A percentile compares a stretch with the other conserved stretches of the same genome.
Conservation (phyloP, 2,113 vertebrate genomes). For the Rhinopomastus cyanomelas region DNA sequence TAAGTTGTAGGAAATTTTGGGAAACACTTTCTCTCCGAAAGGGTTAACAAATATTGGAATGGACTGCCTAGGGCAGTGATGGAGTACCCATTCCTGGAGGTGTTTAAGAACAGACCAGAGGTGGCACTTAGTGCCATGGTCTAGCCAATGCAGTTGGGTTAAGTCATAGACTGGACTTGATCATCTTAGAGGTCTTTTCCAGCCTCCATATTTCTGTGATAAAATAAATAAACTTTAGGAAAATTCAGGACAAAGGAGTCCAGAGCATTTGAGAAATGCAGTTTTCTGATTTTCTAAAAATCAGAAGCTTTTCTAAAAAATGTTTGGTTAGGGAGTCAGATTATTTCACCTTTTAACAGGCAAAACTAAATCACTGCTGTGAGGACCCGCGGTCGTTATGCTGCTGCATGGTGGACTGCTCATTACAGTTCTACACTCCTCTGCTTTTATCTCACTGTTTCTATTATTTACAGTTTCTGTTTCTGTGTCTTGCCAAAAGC, state of each 20-base stretch:
- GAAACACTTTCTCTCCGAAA: too few species aligned
- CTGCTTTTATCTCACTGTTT: constrained; percentile 25
- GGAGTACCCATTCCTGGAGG: too few species aligned
- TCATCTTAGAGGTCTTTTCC: too few species aligned
- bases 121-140: too few species aligned
- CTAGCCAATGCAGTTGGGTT: too few species aligned
- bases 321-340: background rate
- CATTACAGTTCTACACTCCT: background rate
- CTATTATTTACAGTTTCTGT: constrained; percentile 69
- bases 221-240: background rate
- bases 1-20: background rate
- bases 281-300: background rate
- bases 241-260: background rate
- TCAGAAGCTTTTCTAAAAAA: background rate
- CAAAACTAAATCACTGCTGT: background rate
- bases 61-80: too few species aligned
- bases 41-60: too few species aligned
- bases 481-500: constrained; percentile 51
- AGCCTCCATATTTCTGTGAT: too few species aligned
- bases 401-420: background rate
- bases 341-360: constrained; percentile 22
- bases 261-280: background rate
- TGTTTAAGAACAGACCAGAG: too few species aligned
- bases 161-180: too few species aligned
- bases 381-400: background rate